Percentiles rank a stretch among this genome's conserved stretches.
Evolutionary conservation across 1,140 invertebrate genomes (phyloP).

Genomic region (Saccostrea echinata): DNA sequence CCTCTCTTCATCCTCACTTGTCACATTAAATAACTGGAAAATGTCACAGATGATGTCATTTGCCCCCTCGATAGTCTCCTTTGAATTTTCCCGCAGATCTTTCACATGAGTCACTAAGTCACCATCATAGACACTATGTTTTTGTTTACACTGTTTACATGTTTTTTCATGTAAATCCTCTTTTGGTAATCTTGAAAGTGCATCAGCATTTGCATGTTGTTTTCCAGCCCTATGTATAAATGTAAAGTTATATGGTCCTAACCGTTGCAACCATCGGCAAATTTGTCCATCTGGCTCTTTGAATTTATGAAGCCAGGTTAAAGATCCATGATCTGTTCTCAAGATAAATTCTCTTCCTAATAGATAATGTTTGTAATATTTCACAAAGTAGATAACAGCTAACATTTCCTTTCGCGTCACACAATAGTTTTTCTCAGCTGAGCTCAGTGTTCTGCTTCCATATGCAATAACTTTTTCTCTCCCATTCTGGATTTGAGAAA

Average conservation of each 20-base stretch:
- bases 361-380: background rate
- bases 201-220: constrained; percentile 38
- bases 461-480: background rate
- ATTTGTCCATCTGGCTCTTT: constrained; percentile 54
- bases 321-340: background rate
- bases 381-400: background rate
- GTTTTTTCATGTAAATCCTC: too few species aligned
- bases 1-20: too few species aligned
- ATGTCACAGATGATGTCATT: too few species aligned
- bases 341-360: background rate
- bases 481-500: constrained; percentile 67
- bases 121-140: too few species aligned
- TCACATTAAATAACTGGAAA: too few species aligned
- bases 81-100: too few species aligned
- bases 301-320: constrained; percentile 16
- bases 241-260: constrained; percentile 40
- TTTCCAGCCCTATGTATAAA: constrained; percentile 20
- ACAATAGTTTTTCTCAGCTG: background rate
- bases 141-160: background rate
- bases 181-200: constrained; percentile 15
- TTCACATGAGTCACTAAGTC: too few species aligned
- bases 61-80: too few species aligned
- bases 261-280: constrained; percentile 44
- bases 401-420: background rate
- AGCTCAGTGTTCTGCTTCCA: background rate